These are phyloP conservation scores for Knipowitschia caucasica DNA, from an alignment of 2,797 vertebrate species.

Conservation along the genomic window DNA sequence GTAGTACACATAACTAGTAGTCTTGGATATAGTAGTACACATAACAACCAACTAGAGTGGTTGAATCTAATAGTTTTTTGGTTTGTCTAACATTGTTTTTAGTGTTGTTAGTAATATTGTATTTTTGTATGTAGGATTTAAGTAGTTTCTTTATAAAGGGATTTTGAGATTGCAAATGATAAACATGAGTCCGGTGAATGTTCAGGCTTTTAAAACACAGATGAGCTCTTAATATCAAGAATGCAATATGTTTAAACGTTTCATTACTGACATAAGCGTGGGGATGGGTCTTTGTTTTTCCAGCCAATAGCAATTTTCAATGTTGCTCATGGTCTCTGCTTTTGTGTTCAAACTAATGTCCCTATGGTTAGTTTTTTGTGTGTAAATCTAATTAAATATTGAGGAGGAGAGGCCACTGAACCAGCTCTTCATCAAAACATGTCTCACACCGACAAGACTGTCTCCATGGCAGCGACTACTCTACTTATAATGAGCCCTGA, in stretches of 20 bases:
- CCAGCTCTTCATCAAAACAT: neutral
- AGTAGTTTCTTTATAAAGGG: neutral
- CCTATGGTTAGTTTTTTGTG: slow-evolving; percentile 4
- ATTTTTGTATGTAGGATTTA: too few relatives aligned
- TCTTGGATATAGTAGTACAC: too few relatives aligned
- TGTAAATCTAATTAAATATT: slow-evolving; percentile 15
- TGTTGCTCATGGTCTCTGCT: neutral
- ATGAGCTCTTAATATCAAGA: too few relatives aligned
- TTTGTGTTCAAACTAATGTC: neutral
- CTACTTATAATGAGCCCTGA: neutral
- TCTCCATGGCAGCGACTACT: slow-evolving; percentile 8
- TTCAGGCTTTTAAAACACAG: too few relatives aligned
- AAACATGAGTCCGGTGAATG: too few relatives aligned
- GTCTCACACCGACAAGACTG: slow-evolving; percentile 7
- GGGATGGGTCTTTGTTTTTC: neutral
- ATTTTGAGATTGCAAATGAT: neutral
- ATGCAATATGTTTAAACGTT: too few relatives aligned
- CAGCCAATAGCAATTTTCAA: neutral
- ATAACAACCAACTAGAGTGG: too few relatives aligned
- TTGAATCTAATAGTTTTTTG: too few relatives aligned
- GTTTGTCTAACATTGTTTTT: too few relatives aligned
- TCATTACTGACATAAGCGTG: too few relatives aligned
- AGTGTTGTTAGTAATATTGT: too few relatives aligned
- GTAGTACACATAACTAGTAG: too few relatives aligned
- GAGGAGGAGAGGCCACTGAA: slow-evolving; percentile 1